phyloP scores from a whole-genome alignment of 2,113 vertebrate genomes.

The Coptodon rendalli region DNA sequence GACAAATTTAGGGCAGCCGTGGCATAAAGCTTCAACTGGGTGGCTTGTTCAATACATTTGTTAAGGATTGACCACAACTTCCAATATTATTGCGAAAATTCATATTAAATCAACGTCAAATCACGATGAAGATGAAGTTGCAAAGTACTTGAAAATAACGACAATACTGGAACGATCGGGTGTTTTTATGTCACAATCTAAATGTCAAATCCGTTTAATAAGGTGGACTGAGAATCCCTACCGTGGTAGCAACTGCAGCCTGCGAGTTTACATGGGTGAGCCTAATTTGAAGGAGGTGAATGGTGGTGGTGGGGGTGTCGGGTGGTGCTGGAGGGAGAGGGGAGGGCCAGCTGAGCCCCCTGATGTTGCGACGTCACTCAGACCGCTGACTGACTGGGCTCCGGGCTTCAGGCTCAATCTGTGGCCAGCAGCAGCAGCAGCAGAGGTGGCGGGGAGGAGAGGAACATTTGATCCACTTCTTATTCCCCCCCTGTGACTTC shows the following conservation, averaged over 20 bases:
- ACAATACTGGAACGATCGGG: not conserved
- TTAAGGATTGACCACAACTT: not conserved
- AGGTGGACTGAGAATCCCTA: not conserved
- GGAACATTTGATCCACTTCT: conserved; percentile 24
- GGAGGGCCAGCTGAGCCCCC: conserved; percentile 39
- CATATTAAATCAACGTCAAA: not conserved
- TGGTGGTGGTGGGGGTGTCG: not conserved
- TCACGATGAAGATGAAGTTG: not conserved
- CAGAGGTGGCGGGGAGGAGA: conserved; percentile 30
- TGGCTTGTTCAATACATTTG: not conserved
- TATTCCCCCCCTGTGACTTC: conserved; percentile 10
- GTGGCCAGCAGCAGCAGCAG: conserved; percentile 60
- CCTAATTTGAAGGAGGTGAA: conserved; percentile 2
- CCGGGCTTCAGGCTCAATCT: conserved; percentile 54
- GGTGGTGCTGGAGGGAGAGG: not conserved
- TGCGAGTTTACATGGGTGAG: not conserved
- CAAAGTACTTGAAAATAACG: not conserved
- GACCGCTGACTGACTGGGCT: conserved; percentile 41
- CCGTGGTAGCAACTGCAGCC: not conserved
- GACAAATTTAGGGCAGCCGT: not conserved
- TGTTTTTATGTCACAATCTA: not conserved
- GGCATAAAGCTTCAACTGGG: not conserved
- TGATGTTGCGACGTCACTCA: conserved; percentile 66
- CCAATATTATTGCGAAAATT: not conserved
- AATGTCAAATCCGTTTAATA: not conserved